These are phyloP conservation scores for Nasonia vitripennis DNA, from an alignment of 1,140 invertebrate genomes.

Conservation along the genomic window DNA sequence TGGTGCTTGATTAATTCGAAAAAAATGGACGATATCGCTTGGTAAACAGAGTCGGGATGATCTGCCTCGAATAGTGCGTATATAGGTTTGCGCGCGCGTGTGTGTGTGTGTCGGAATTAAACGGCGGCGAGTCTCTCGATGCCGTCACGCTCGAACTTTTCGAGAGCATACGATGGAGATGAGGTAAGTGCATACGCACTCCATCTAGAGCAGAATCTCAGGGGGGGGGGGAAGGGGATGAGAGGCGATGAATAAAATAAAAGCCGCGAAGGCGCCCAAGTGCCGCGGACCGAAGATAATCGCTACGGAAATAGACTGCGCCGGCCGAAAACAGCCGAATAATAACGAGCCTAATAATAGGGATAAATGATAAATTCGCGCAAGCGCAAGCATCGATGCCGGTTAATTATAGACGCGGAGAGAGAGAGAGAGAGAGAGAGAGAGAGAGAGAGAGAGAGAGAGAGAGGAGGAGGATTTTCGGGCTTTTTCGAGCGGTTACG, in stretches of 20 bases:
- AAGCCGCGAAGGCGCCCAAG: slow-evolving; percentile 15
- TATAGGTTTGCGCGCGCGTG: too few relatives aligned
- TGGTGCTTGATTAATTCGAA: background rate
- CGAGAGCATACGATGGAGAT: background rate
- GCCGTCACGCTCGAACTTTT: background rate
- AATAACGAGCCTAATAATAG: slow-evolving; percentile 61
- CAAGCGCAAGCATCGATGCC: slow-evolving; percentile 6
- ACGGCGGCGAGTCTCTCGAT: background rate
- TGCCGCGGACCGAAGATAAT: slow-evolving; percentile 32
- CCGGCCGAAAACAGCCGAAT: slow-evolving; percentile 56
- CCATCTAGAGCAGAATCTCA: background rate
- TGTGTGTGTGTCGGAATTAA: background rate
- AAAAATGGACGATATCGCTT: background rate
- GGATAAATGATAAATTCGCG: slow-evolving; percentile 57
- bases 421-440: too few relatives aligned
- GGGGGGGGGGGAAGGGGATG: background rate
- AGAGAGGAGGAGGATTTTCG: too few relatives aligned
- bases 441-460: too few relatives aligned
- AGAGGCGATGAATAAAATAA: slow-evolving; percentile 12
- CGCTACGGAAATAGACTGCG: slow-evolving; percentile 54
- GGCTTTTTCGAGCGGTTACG: background rate
- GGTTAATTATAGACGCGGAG: slow-evolving; percentile 20
- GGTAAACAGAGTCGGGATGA: background rate
- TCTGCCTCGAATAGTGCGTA: too few relatives aligned
- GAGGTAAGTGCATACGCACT: background rate